Percentiles rank a stretch among this genome's conserved stretches.
phyloP scores from a whole-genome alignment of 2,797 vertebrate species.

The Meriones psammophilus region DNA sequence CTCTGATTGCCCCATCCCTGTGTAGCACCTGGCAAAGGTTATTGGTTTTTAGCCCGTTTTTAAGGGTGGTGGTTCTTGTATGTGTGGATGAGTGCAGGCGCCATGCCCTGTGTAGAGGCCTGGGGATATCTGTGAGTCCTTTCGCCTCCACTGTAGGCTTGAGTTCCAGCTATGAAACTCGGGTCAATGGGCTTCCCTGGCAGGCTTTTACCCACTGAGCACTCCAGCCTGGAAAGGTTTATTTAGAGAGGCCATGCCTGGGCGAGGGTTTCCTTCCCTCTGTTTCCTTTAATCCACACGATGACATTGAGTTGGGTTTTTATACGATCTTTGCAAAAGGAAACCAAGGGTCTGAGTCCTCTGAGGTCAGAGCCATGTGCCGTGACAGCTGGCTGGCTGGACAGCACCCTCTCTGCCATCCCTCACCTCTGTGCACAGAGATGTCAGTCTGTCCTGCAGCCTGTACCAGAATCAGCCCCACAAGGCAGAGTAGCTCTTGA shows the following conservation, averaged over 20 bases:
- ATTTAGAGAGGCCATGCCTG: background rate
- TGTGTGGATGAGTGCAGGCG: background rate
- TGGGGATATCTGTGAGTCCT: background rate
- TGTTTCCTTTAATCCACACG: background rate
- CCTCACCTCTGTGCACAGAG: background rate
- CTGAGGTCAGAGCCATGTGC: background rate
- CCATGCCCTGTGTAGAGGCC: background rate
- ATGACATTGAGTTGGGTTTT: background rate
- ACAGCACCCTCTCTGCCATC: background rate
- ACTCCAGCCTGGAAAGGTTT: background rate
- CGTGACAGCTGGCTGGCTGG: background rate
- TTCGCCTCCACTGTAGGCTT: background rate
- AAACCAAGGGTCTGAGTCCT: background rate
- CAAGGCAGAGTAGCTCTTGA: background rate
- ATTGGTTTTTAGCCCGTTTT: background rate
- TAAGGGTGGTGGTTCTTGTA: too few relatives aligned
- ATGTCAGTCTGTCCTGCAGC: accelerated
- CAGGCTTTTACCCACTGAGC: background rate
- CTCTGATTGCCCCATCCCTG: background rate
- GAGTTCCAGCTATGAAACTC: background rate
- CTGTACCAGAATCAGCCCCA: background rate
- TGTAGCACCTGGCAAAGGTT: background rate
- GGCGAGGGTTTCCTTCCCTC: too few relatives aligned
- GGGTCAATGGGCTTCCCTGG: background rate
- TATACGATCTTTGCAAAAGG: background rate